Evolutionary conservation across 2,888 invertebrate species (phyloP).

Genomic region (Andrena praecox): DNA sequence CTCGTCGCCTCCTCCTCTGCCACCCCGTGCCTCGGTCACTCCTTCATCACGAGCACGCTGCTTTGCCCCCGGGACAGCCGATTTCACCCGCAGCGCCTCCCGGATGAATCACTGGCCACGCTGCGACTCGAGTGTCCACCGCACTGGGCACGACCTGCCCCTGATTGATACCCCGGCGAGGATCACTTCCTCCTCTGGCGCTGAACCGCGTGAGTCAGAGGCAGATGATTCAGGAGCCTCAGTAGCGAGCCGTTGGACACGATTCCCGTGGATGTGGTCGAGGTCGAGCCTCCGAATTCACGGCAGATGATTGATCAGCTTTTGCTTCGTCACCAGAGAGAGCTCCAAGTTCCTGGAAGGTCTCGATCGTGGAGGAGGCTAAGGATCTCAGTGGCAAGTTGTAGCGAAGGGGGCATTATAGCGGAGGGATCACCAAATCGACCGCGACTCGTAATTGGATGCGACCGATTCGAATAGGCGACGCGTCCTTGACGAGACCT

Average conservation of each 20-base stretch:
- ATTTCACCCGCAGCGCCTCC: background rate
- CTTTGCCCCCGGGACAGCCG: background rate
- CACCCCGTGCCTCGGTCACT: background rate
- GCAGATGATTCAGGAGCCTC: conserved; percentile 32
- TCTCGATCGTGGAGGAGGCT: background rate
- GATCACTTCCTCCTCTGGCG: conserved; percentile 26
- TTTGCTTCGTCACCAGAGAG: too few relatives aligned
- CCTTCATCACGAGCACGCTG: background rate
- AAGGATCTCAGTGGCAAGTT: background rate
- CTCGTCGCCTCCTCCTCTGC: background rate
- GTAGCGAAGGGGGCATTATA: background rate
- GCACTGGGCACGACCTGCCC: background rate
- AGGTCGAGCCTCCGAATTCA: too few relatives aligned
- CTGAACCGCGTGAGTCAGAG: conserved; percentile 23
- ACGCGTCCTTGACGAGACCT: background rate
- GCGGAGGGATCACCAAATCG: background rate
- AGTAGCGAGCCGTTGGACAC: conserved; percentile 14
- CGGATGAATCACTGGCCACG: conserved; percentile 7
- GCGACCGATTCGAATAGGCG: background rate
- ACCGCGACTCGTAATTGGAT: background rate
- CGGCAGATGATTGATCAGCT: too few relatives aligned
- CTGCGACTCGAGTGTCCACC: background rate
- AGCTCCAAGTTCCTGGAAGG: background rate
- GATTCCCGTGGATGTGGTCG: conserved; percentile 17
- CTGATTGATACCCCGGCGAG: conserved; percentile 13